Conservation (phyloP, 1,140 invertebrate species). For the Lineus longissimus region DNA sequence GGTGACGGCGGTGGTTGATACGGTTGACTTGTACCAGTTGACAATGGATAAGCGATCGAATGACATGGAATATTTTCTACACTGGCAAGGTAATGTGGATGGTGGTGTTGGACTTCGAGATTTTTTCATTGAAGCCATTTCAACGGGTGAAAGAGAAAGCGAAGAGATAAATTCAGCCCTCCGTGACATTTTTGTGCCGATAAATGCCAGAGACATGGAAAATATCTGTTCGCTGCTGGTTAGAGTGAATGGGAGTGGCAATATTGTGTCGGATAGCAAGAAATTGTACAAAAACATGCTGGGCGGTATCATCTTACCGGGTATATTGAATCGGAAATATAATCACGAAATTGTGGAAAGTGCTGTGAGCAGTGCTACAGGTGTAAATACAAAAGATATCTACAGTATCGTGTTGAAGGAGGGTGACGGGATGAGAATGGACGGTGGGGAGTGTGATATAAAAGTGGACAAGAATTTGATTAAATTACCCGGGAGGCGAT, state of each 20-base stretch:
- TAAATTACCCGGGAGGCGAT: neutral
- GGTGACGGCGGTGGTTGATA: neutral
- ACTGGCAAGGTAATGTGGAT: neutral
- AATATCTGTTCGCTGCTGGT: constrained; percentile 5
- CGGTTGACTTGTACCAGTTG: neutral
- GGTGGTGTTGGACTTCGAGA: constrained; percentile 7
- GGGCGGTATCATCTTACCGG: constrained; percentile 4
- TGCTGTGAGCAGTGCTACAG: constrained; percentile 1
- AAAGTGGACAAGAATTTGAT: constrained; percentile 3
- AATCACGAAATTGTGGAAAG: constrained; percentile 4
- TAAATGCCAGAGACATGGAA: constrained; percentile 2
- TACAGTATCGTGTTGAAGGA: constrained; percentile 5
- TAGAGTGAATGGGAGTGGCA: constrained; percentile 1
- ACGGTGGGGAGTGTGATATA: neutral
- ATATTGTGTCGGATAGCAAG: constrained; percentile 2
- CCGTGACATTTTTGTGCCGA: neutral
- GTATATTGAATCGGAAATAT: constrained; percentile 5
- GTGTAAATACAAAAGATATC: constrained; percentile 2
- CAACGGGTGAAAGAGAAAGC: neutral
- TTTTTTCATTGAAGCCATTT: constrained; percentile 2
- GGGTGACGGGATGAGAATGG: neutral
- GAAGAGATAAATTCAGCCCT: neutral
- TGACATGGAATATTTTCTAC: constrained; percentile 7
- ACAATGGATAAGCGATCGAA: constrained; percentile 2
- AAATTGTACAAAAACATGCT: constrained; percentile 6